These are phyloP conservation scores for Euglossa dilemma DNA, from an alignment of 1,140 invertebrate genomes.

Conservation along the genomic window DNA sequence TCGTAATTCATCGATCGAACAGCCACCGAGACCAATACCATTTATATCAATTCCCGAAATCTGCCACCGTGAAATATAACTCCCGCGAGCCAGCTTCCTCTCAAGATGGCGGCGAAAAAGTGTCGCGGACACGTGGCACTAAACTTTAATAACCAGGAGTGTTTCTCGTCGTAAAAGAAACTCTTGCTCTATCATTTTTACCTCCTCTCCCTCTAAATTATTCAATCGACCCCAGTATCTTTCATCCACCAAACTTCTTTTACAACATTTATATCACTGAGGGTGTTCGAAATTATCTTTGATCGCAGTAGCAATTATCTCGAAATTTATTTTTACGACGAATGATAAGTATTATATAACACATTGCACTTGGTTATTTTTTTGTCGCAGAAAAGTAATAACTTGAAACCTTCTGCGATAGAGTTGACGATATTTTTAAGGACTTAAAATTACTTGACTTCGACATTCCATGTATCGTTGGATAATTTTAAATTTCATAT, in stretches of 20 bases:
- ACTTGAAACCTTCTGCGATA: too few species aligned
- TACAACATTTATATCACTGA: neutral
- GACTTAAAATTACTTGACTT: too few species aligned
- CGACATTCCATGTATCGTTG: too few species aligned
- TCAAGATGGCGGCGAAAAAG: conserved; percentile 46
- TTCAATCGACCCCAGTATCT: neutral
- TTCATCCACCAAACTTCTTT: neutral
- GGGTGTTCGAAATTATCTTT: neutral
- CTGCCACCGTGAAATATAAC: conserved; percentile 34
- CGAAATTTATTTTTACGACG: too few species aligned
- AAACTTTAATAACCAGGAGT: conserved; percentile 41
- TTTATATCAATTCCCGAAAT: conserved; percentile 70
- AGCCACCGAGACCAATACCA: conserved; percentile 17
- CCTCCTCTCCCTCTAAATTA: neutral
- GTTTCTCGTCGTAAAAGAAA: conserved; percentile 32
- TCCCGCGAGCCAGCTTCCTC: conserved; percentile 13
- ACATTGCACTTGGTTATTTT: too few species aligned
- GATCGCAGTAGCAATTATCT: too few species aligned
- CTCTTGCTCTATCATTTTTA: neutral
- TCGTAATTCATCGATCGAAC: conserved; percentile 43
- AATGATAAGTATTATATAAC: too few species aligned
- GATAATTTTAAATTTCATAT: too few species aligned
- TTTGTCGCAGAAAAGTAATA: too few species aligned
- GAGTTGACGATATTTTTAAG: too few species aligned
- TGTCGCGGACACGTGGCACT: conserved; percentile 53